Evolutionary conservation across 2,113 vertebrate genomes (phyloP).

Genomic region (Tupaia chinensis): DNA sequence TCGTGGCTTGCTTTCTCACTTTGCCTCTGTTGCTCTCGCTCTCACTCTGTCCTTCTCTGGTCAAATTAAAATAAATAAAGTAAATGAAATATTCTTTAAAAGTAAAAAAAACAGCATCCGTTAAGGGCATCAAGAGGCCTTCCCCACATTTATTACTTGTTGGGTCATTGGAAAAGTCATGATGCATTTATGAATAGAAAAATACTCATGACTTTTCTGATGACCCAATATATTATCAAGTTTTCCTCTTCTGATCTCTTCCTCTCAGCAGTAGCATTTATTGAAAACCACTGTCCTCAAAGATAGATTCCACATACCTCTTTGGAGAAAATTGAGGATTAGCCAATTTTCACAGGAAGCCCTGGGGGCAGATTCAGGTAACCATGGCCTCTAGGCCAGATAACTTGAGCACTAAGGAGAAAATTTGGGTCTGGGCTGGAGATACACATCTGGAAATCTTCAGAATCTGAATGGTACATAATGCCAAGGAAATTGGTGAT

Average conservation of each 20-base stretch:
- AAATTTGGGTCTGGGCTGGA: neutral
- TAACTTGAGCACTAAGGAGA: neutral
- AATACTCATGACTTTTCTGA: too few species aligned
- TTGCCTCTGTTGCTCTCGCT: too few species aligned
- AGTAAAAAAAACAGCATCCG: too few species aligned
- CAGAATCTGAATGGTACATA: neutral
- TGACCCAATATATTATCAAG: too few species aligned
- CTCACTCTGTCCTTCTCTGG: too few species aligned
- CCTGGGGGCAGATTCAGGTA: neutral
- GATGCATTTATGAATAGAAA: too few species aligned
- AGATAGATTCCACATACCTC: neutral
- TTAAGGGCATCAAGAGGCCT: neutral
- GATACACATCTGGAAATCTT: neutral
- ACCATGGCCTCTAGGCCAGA: neutral
- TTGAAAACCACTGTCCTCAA: neutral
- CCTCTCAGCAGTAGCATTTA: neutral
- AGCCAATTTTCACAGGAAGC: neutral
- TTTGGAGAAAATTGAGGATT: neutral
- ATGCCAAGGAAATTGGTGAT: neutral
- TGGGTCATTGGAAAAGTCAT: too few species aligned
- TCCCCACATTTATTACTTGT: neutral
- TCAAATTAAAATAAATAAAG: too few species aligned
- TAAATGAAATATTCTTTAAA: too few species aligned
- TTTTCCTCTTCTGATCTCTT: neutral
- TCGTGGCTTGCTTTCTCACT: too few species aligned